These are phyloP conservation scores for Dicaeum eximium DNA, from an alignment of 2,113 vertebrate genomes.

Conservation along the genomic window DNA sequence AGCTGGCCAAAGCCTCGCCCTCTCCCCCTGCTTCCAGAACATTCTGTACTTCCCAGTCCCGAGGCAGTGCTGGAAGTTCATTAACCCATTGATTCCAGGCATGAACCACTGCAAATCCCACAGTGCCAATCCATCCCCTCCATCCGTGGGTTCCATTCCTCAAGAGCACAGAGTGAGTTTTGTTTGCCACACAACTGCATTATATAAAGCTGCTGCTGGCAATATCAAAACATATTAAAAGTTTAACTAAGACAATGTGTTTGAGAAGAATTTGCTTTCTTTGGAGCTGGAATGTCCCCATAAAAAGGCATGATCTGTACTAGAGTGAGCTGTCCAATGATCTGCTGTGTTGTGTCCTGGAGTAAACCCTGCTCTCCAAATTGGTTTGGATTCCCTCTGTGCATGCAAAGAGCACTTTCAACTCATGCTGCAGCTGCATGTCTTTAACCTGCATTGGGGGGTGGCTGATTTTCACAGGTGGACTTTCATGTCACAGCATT, in stretches of 20 bases:
- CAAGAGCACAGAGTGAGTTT: constrained; percentile 39
- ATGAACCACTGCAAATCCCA: neutral
- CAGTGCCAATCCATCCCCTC: neutral
- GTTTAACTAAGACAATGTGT: constrained; percentile 72
- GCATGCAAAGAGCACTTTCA: constrained; percentile 16
- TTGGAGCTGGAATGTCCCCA: constrained; percentile 73
- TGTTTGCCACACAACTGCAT: constrained; percentile 16
- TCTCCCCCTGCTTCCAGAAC: constrained; percentile 1
- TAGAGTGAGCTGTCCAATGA: constrained; percentile 31
- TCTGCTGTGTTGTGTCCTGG: constrained; percentile 41
- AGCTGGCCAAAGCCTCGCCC: neutral
- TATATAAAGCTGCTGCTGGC: constrained; percentile 65
- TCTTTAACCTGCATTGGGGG: neutral
- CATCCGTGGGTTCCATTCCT: neutral
- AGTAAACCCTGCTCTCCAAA: constrained; percentile 63
- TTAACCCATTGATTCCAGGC: neutral
- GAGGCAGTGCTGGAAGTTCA: neutral
- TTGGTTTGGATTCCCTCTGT: constrained; percentile 42
- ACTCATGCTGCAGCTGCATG: neutral
- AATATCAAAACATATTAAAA: constrained; percentile 70
- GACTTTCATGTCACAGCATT: neutral
- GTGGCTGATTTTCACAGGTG: neutral
- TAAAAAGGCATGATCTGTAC: constrained; percentile 74
- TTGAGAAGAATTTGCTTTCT: constrained; percentile 73
- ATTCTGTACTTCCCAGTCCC: neutral